Base-by-base conservation (phyloP, 2,888 invertebrate genomes). In the Drosophila cracens region DNA sequence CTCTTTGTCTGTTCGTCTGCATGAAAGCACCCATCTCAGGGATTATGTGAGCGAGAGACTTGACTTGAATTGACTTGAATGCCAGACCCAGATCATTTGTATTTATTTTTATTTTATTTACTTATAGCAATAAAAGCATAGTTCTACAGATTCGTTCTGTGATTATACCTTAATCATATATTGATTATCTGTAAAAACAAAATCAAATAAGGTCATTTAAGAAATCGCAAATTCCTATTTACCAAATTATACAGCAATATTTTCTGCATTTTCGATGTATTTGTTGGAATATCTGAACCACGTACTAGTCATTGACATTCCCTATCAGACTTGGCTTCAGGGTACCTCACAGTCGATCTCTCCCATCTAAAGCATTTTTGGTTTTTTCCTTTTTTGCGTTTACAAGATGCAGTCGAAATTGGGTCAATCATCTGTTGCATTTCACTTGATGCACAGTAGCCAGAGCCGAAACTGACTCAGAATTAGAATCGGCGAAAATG, bases 371-470 rank as follows among this genome's bases (percentile, higher is more conserved):
- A 46, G 8, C 7, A 46, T 46, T 46, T 25, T 46, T 25, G 16
- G 2, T 8, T 38, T 13, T 36, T 18, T 11, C 1, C 5, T 3
- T 52, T 84, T 18, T 11, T 74, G 71, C 68, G 72, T 58, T 34
- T 38, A 54, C 52, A 65, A 53, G 57, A 34, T 60, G 48, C 68
- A 36, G 29, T 34, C 8, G 6, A 70, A 78, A 82, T 81, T 85
- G 77, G 86, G 84, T 85, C 88, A 77, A 18, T 63, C 10, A 29
- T 34, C 61, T 59, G 73, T 70, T 77, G 80, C 80, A 80, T 80
- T 85, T 83, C 82, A 82, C 85, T 76, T 80, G 83, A 76, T 60
- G 87, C 83, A 85, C 87, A 83, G 88, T 77, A 83, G 87, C 76
- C 46, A 53, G 34, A n/a, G 36, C 46, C 54, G 13, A 27, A 58